Evolutionary conservation across 2,113 vertebrate genomes (phyloP).

Genomic region (Paradoxurus hermaphroditus): DNA sequence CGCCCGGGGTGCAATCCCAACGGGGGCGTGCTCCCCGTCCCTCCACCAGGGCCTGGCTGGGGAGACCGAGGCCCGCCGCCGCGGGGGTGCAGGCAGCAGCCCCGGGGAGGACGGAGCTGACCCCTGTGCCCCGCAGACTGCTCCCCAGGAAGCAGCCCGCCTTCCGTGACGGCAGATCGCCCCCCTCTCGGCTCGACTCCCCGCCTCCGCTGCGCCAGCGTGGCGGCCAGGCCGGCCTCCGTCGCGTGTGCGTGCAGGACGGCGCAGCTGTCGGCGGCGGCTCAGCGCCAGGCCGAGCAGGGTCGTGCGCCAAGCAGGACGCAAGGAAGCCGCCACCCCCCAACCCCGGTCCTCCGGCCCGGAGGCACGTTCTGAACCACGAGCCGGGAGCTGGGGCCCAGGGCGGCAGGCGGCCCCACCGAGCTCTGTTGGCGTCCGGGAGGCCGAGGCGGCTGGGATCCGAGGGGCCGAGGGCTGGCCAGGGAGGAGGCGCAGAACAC

Average conservation of each 20-base stretch:
- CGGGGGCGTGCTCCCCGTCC: not conserved
- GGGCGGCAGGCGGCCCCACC: not conserved
- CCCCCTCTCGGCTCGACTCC: not conserved
- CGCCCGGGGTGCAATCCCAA: accelerated
- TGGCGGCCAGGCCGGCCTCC: too few species aligned
- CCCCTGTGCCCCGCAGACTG: accelerated
- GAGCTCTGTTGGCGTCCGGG: not conserved
- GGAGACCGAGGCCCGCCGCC: accelerated
- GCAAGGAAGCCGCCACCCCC: accelerated
- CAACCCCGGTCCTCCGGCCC: too few species aligned
- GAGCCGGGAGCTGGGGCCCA: not conserved
- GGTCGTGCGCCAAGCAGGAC: not conserved
- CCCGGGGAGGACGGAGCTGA: accelerated
- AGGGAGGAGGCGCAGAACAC: too few species aligned
- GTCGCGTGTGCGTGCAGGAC: accelerated
- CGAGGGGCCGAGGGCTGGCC: not conserved
- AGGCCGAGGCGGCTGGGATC: not conserved
- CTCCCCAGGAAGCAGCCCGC: not conserved
- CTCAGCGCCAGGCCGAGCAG: too few species aligned
- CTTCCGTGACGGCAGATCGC: too few species aligned
- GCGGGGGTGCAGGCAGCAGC: accelerated
- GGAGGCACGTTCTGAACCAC: not conserved
- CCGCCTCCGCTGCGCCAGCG: not conserved
- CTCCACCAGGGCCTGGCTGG: not conserved
- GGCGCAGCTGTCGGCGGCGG: too few species aligned